Evolutionary conservation across 2,797 vertebrate genomes (phyloP), one percentile per base, ranked within the genome.

Genomic region (Phoxinus dragarum): DNA sequence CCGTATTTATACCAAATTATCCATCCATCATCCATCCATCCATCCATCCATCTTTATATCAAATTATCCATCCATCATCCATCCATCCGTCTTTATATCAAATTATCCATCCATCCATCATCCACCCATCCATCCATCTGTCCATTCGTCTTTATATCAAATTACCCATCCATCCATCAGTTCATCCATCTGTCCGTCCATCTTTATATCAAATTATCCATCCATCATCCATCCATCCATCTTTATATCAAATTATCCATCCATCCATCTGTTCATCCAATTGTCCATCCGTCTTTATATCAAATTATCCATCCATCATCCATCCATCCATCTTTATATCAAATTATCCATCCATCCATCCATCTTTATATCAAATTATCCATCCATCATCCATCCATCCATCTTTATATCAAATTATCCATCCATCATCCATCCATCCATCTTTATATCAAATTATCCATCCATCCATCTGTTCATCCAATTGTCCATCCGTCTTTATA

Each of bases 101-200:
- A 44, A 10, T n/a, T 56, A 3, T 56, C 21, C 9, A 0, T 56
- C 59, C 12, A 3, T 59, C 56, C n/a, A 27, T 61, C 56, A 5
- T n/a, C 56, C n/a, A 3, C 27, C n/a, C 3, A 1, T 34, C 14
- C 10, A 0, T 71, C 10, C 0, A 38, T 38, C 6, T 38, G 36
- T 38, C 36, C 36, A n/a, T n/a, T n/a, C 1, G n/a, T 68, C 17
- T 3, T 0, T 64, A 2, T 64, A 3, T 34, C 4, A 27, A 27
- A 27, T 27, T 27, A 27, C 1, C 27, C 27, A 27, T 27, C 27
- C 0, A 38, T 38, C 23, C 0, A 38, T 38, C 23, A 5, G 0
- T 31, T 6, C 27, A 27, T 27, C 27, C 0, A 38, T 38, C 23
- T 11, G 1, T 61, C n/a, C 31, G 0, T 31, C 59, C 2, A 0